A percentile compares a stretch with the other conserved stretches of the same genome.
Evolutionary conservation across 2,888 invertebrate species (phyloP).

Genomic region (Tipula confusa): DNA sequence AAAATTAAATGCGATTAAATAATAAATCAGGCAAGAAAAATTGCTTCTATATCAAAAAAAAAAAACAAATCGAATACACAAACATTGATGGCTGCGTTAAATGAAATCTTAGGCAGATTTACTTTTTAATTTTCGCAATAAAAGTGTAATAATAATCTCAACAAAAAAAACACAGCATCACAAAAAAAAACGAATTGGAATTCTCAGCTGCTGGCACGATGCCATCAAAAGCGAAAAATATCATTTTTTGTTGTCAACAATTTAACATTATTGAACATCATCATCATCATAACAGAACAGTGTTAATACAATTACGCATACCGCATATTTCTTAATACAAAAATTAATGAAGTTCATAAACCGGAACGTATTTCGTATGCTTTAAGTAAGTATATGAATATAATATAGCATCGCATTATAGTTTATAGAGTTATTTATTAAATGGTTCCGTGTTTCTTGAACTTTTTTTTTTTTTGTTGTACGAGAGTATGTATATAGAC

Average conservation of each 20-base stretch:
- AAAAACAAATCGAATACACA: too few species aligned
- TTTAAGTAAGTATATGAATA: background rate
- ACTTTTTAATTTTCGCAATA: constrained; percentile 12
- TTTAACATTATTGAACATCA: constrained; percentile 20
- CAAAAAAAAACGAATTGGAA: background rate
- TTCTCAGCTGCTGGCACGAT: constrained; percentile 1
- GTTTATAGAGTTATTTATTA: background rate
- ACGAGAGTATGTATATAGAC: background rate
- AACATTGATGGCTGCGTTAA: background rate
- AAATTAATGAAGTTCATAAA: constrained; percentile 12
- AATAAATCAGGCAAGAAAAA: background rate
- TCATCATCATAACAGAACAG: constrained; percentile 9
- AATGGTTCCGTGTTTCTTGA: constrained; percentile 25
- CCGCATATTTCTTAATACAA: background rate
- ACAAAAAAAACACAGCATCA: background rate
- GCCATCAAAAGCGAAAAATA: background rate
- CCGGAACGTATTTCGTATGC: constrained; percentile 6
- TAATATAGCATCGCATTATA: background rate
- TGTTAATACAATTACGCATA: constrained; percentile 3
- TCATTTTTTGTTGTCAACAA: background rate
- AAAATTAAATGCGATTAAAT: background rate
- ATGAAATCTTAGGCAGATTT: background rate
- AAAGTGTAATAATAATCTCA: constrained; percentile 6
- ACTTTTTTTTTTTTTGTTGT: background rate
- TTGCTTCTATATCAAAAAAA: too few species aligned